phyloP scores from a whole-genome alignment of 2,888 invertebrate genomes.

The Tricholauxania praeusta region DNA sequence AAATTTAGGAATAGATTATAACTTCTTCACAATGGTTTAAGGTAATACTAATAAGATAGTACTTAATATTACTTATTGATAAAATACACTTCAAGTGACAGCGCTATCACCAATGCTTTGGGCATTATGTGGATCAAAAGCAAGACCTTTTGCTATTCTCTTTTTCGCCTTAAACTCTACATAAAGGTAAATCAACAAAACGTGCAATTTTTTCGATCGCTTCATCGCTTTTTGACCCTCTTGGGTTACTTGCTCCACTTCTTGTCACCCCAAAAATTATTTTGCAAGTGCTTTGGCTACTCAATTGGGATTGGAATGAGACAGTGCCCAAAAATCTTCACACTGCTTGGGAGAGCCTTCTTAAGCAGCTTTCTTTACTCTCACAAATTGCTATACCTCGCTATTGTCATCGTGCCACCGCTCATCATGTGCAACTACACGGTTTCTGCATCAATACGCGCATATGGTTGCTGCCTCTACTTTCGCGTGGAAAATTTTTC shows the following conservation, averaged over 20 bases:
- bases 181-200: conserved; percentile 6
- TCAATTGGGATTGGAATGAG: conserved; percentile 29
- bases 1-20: too few relatives aligned
- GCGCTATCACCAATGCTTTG: conserved; percentile 13
- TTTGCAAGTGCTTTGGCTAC: conserved; percentile 29
- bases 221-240: conserved; percentile 41
- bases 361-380: not conserved
- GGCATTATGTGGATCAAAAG: conserved; percentile 31
- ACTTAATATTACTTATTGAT: too few relatives aligned
- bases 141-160: conserved; percentile 25
- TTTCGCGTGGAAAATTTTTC: conserved; percentile 4
- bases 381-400: conserved; percentile 9
- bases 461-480: conserved; percentile 38
- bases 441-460: conserved; percentile 36
- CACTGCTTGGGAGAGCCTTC: conserved; percentile 7
- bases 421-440: conserved; percentile 30
- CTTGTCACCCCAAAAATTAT: conserved; percentile 24
- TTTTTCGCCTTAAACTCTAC: conserved; percentile 9
- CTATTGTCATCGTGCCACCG: conserved; percentile 5
- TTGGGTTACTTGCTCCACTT: conserved; percentile 29
- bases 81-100: too few relatives aligned
- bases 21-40: too few relatives aligned
- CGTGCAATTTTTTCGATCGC: conserved; percentile 29
- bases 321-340: conserved; percentile 11
- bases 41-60: too few relatives aligned